Percentiles rank a stretch among this genome's conserved stretches.
Evolutionary conservation across 2,797 vertebrate species (phyloP).

Genomic region (Lepidocolaptes lacrymiger): DNA sequence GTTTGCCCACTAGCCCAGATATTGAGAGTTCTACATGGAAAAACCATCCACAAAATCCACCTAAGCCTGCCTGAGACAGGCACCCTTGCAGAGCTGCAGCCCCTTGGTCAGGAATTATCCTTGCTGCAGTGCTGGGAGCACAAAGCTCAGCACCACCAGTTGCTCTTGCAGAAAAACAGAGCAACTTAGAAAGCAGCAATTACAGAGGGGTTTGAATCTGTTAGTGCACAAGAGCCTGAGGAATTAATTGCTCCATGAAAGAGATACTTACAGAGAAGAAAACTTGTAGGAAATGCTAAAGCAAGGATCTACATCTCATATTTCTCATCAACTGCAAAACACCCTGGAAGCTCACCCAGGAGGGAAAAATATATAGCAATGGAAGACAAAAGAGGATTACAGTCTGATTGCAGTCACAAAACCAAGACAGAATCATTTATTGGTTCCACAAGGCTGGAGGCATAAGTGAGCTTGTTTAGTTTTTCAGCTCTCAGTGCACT

Average conservation of each 20-base stretch:
- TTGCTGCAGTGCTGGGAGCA: neutral
- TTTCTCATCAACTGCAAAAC: neutral
- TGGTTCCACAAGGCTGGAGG: conserved; percentile 4
- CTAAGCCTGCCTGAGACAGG: neutral
- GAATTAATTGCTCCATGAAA: neutral
- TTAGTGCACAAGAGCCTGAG: neutral
- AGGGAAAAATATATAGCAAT: neutral
- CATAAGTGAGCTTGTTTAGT: neutral
- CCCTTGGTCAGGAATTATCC: neutral
- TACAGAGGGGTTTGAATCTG: neutral
- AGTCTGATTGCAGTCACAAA: conserved; percentile 5
- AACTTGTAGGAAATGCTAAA: neutral
- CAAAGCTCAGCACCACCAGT: neutral
- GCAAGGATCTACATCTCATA: neutral
- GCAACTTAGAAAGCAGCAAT: neutral
- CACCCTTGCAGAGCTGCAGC: neutral
- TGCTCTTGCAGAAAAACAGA: neutral
- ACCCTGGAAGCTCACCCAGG: neutral
- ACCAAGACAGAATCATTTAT: neutral
- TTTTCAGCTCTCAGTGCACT: conserved; percentile 1
- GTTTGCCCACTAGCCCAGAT: accelerated
- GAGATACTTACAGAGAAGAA: neutral
- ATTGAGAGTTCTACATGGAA: neutral
- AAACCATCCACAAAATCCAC: neutral
- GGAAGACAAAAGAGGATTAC: conserved; percentile 4